phyloP scores from a whole-genome alignment of 1,140 invertebrate species.

The Littorina saxatilis region DNA sequence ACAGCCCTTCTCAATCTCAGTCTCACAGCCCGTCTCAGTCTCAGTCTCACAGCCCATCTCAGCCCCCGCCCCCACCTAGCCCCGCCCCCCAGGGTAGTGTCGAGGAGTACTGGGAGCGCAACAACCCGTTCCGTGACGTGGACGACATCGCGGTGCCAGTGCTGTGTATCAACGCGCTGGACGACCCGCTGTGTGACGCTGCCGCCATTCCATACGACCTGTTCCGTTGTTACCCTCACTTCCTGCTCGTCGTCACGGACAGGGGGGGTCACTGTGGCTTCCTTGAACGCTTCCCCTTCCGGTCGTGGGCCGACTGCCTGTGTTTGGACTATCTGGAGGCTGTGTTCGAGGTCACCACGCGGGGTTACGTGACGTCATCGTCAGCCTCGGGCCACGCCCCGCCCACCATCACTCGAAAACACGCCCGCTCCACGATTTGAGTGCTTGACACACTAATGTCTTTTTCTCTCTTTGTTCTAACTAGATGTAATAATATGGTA shows the following conservation, averaged over 20 bases:
- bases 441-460: neutral
- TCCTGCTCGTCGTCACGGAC: conserved; percentile 59
- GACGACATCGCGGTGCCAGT: conserved; percentile 72
- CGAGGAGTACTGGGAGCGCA: conserved; percentile 67
- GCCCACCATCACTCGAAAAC: neutral
- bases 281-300: conserved; percentile 47
- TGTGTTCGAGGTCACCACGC: conserved; percentile 56
- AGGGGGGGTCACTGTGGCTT: conserved; percentile 69
- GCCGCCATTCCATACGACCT: conserved; percentile 61
- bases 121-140: conserved; percentile 69
- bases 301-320: conserved; percentile 57
- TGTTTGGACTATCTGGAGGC: conserved; percentile 60
- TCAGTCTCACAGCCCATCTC: neutral
- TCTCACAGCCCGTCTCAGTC: neutral
- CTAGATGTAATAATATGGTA: neutral
- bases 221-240: conserved; percentile 62
- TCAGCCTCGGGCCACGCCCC: neutral
- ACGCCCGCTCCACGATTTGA: conserved; percentile 31
- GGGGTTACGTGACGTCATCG: neutral
- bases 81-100: neutral
- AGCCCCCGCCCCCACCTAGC: neutral
- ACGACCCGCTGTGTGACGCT: conserved; percentile 62
- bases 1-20: too few species aligned
- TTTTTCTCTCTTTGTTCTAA: neutral
- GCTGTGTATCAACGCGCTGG: conserved; percentile 66